Conservation (phyloP, 2,888 invertebrate species). For the Macrophya alboannulata region DNA sequence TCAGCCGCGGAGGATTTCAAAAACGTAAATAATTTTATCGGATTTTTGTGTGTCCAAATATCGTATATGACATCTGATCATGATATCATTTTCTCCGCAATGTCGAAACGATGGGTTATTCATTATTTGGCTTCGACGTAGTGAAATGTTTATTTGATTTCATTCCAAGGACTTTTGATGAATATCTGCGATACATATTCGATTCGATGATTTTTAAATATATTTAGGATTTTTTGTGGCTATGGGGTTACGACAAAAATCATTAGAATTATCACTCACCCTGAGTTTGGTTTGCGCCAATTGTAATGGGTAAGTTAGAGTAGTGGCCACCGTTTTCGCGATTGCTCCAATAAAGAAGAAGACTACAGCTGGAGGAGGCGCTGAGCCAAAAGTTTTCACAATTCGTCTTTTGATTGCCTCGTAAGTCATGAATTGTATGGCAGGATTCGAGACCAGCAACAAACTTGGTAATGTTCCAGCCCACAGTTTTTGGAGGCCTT, state of each 20-base stretch:
- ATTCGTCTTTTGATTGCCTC: slow-evolving; percentile 91
- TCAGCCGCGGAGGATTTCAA: not conserved
- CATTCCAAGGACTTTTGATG: not conserved
- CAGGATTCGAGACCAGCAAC: slow-evolving; percentile 94
- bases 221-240: too few species aligned
- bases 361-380: slow-evolving; percentile 84
- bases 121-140: not conserved
- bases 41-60: not conserved
- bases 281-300: slow-evolving; percentile 90
- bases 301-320: slow-evolving; percentile 95
- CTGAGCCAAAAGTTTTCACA: slow-evolving; percentile 79
- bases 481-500: slow-evolving; percentile 91
- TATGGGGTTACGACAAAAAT: not conserved
- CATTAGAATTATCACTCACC: slow-evolving; percentile 76
- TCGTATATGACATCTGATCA: too few species aligned
- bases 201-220: not conserved
- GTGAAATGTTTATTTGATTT: not conserved
- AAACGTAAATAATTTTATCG: not conserved
- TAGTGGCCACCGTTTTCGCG: slow-evolving; percentile 92
- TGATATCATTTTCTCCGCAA: too few species aligned
- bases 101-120: not conserved
- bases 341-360: slow-evolving; percentile 89
- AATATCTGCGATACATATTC: not conserved
- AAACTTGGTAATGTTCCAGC: slow-evolving; percentile 92
- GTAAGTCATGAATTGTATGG: slow-evolving; percentile 96